These are phyloP conservation scores for Gandaritis pyraliata DNA, from an alignment of 2,888 invertebrate species.

Conservation along the genomic window DNA sequence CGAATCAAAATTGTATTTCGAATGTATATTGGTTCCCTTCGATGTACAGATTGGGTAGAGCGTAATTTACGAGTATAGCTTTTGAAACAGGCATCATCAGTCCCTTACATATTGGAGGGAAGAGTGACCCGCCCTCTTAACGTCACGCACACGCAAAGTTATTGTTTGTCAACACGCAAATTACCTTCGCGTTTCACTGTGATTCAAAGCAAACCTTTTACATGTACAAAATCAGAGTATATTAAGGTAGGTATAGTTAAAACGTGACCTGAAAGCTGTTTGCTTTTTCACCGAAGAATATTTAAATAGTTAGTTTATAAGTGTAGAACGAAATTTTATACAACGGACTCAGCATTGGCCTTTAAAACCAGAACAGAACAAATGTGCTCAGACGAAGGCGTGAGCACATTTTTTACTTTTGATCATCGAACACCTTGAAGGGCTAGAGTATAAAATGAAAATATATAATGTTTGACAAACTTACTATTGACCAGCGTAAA, in stretches of 20 bases:
- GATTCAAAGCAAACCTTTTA: constrained; percentile 1
- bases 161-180: constrained; percentile 25
- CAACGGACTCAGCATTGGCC: too few relatives aligned
- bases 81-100: constrained; percentile 9
- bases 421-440: too few relatives aligned
- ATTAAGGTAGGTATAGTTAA: neutral
- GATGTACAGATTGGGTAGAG: neutral
- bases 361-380: too few relatives aligned
- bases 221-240: neutral
- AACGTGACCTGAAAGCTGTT: neutral
- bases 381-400: too few relatives aligned
- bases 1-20: too few relatives aligned
- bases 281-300: neutral
- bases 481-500: too few relatives aligned
- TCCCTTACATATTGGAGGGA: constrained; percentile 16
- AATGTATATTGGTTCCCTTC: neutral
- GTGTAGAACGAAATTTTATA: too few relatives aligned
- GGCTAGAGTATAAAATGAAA: too few relatives aligned
- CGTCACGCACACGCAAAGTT: constrained; percentile 19
- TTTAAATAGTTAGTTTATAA: too few relatives aligned
- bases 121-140: constrained; percentile 21
- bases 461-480: too few relatives aligned
- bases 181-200: constrained; percentile 8
- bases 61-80: constrained; percentile 14
- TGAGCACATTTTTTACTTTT: too few relatives aligned